Conservation (phyloP, 2,113 vertebrate species). For the Alouatta palliata region DNA sequence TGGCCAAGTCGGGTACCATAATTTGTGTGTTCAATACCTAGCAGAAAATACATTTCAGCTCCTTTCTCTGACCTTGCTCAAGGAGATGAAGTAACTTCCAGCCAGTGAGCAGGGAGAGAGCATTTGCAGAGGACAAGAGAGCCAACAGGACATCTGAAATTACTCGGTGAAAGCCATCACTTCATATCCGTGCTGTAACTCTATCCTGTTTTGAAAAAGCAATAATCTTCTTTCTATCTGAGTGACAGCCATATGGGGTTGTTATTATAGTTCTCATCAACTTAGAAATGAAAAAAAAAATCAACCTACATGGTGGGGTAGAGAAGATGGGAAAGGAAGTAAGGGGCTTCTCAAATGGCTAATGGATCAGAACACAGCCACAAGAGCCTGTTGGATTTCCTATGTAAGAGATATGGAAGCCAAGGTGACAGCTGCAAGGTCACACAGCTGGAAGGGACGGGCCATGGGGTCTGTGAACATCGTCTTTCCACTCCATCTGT, state of each 20-base stretch:
- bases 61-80: slow-evolving; percentile 2
- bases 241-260: neutral
- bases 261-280: neutral
- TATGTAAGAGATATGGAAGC: neutral
- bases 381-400: neutral
- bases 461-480: rapidly evolving
- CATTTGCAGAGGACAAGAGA: neutral
- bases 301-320: neutral
- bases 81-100: slow-evolving; percentile 3
- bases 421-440: neutral
- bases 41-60: neutral
- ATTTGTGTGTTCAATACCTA: neutral
- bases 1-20: neutral
- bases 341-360: neutral
- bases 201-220: slow-evolving; percentile 36
- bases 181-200: slow-evolving; percentile 36
- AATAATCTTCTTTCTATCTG: neutral
- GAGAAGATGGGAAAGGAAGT: neutral
- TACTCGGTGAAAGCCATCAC: neutral
- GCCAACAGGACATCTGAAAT: slow-evolving; percentile 29
- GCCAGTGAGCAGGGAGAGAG: neutral
- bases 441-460: neutral
- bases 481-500: neutral
- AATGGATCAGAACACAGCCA: neutral
- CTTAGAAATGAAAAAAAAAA: neutral